Evolutionary conservation across 2,113 vertebrate species (phyloP).

Genomic region (Misgurnus anguillicaudatus): DNA sequence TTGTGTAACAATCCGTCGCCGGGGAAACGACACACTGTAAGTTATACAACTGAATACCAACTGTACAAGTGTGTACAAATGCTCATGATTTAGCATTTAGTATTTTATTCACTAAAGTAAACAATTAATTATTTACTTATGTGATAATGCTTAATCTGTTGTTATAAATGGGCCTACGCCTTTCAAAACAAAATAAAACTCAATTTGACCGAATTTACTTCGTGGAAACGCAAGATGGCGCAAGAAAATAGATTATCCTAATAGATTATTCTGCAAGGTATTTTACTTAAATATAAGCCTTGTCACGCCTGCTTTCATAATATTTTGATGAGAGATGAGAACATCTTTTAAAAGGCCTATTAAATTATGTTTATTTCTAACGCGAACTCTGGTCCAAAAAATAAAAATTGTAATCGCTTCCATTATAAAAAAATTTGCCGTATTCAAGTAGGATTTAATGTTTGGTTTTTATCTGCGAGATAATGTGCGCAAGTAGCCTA

Average conservation of each 20-base stretch:
- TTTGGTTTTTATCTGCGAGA: no score
- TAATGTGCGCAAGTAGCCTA: no score
- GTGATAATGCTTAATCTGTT: not conserved
- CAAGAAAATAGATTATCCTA: conserved; percentile 6
- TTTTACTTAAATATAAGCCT: not conserved
- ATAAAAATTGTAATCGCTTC: no score
- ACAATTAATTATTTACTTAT: not conserved
- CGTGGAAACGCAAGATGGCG: conserved; percentile 46
- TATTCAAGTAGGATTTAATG: no score
- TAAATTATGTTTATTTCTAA: no score
- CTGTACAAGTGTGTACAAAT: not conserved
- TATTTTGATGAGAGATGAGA: no score
- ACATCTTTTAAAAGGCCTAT: no score
- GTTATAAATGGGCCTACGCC: no score
- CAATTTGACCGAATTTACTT: not conserved
- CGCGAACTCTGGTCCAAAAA: no score
- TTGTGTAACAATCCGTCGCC: not conserved
- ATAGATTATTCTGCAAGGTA: not conserved
- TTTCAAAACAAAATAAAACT: not conserved
- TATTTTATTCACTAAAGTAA: not conserved
- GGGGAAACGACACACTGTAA: not conserved
- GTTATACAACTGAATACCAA: not conserved
- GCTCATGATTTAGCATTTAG: not conserved
- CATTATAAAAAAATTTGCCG: no score
- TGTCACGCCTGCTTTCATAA: no score